phyloP scores from a whole-genome alignment of 2,113 vertebrate species.

The Colaptes auratus region DNA sequence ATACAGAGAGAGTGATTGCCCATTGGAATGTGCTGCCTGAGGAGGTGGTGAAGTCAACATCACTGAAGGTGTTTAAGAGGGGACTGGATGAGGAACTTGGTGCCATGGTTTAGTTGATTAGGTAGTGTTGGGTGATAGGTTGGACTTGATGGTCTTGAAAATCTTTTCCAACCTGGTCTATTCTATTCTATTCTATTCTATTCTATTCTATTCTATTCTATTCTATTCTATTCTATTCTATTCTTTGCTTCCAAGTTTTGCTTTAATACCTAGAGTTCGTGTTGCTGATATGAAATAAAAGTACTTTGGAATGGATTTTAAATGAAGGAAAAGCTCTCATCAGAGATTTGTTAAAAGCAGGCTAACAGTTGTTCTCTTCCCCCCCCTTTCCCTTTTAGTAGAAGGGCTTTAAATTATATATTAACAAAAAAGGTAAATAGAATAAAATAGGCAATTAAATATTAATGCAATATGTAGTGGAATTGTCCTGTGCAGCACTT shows the following conservation, averaged over 20 bases:
- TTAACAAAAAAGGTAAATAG: slow-evolving; percentile 88
- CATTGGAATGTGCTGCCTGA: too few relatives aligned
- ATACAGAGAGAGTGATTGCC: too few relatives aligned
- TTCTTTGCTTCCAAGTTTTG: slow-evolving; percentile 65
- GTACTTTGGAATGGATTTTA: slow-evolving; percentile 78
- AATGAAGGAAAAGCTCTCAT: slow-evolving; percentile 78
- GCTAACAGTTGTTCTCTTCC: slow-evolving; percentile 76
- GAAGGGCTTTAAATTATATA: slow-evolving; percentile 86
- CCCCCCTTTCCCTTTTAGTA: slow-evolving; percentile 67
- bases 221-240: too few relatives aligned
- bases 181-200: too few relatives aligned
- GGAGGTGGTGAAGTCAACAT: too few relatives aligned
- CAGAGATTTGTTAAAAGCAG: slow-evolving; percentile 86
- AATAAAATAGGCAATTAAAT: slow-evolving; percentile 88
- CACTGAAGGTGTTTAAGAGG: too few relatives aligned
- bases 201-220: too few relatives aligned
- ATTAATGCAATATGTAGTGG: slow-evolving; percentile 86
- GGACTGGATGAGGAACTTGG: too few relatives aligned
- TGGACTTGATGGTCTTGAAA: too few relatives aligned
- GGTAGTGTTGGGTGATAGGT: too few relatives aligned
- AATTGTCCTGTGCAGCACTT: slow-evolving; percentile 85
- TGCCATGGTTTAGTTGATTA: too few relatives aligned
- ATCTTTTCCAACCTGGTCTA: too few relatives aligned
- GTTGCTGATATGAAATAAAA: slow-evolving; percentile 79
- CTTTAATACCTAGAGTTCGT: slow-evolving; percentile 74